phyloP scores from a whole-genome alignment of 2,888 invertebrate species.

The Aproaerema taeniolella region DNA sequence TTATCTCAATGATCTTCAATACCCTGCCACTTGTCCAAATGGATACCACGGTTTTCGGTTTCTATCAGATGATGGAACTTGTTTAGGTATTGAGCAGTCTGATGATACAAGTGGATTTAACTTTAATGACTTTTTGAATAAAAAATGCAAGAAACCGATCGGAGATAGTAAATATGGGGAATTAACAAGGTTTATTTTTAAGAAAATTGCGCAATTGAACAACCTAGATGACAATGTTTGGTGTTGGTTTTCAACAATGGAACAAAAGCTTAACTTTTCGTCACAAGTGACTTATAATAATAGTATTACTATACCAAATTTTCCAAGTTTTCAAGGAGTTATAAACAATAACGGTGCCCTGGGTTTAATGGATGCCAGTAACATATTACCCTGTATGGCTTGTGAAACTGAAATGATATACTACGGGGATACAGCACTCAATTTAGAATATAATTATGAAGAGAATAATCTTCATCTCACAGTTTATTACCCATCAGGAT shows the following conservation, averaged over 20 bases:
- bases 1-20: constrained; percentile 48
- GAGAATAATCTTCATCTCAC: constrained; percentile 59
- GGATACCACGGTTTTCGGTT: constrained; percentile 56
- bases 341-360: constrained; percentile 49
- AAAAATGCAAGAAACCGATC: constrained; percentile 48
- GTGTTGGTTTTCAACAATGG: constrained; percentile 46
- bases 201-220: constrained; percentile 42
- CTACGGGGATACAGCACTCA: constrained; percentile 40
- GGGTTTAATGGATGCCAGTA: constrained; percentile 32
- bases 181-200: constrained; percentile 47
- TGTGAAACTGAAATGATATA: constrained; percentile 49
- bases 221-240: constrained; percentile 35
- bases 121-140: constrained; percentile 38
- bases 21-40: constrained; percentile 50
- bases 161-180: constrained; percentile 28
- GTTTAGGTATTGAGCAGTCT: constrained; percentile 53
- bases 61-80: constrained; percentile 46
- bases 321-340: constrained; percentile 31
- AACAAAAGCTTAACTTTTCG: not conserved
- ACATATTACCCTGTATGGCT: constrained; percentile 51
- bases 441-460: constrained; percentile 45
- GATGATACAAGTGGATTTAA: constrained; percentile 30
- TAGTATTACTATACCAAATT: too few species aligned
- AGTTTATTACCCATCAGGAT: constrained; percentile 73
- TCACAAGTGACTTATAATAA: not conserved